These are phyloP conservation scores for Rhinoraja longicauda DNA, from an alignment of 2,797 vertebrate species.

Conservation along the genomic window DNA sequence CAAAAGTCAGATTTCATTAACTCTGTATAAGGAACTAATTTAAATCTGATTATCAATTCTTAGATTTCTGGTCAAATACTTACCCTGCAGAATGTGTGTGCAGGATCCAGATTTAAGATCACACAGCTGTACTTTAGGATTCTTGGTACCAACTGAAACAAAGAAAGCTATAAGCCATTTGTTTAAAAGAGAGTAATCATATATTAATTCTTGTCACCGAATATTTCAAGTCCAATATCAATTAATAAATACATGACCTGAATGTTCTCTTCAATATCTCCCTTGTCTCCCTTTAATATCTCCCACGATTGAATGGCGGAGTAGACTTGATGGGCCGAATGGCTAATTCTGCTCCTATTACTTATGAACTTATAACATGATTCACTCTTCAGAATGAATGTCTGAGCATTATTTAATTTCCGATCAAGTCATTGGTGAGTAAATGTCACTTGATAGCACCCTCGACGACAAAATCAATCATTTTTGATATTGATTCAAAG, in stretches of 20 bases:
- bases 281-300: no score
- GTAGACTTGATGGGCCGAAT: no score
- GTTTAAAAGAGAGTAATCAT: conserved; percentile 40
- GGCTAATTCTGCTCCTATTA: no score
- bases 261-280: not conserved
- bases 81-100: conserved; percentile 89
- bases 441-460: no score
- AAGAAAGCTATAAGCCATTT: conserved; percentile 52
- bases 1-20: not conserved
- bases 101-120: conserved; percentile 93
- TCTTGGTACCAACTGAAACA: conserved; percentile 86
- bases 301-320: no score
- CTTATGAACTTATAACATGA: no score
- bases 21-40: not conserved
- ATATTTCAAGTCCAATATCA: not conserved
- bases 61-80: conserved; percentile 43
- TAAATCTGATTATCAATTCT: conserved; percentile 50
- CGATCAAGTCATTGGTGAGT: no score
- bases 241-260: not conserved
- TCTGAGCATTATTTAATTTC: no score
- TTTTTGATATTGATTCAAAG: no score
- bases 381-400: no score
- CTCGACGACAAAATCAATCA: no score
- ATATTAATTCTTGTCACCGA: not conserved
- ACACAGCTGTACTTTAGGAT: conserved; percentile 90